Evolutionary conservation across 2,888 invertebrate genomes (phyloP).

Genomic region (Synergus japonicus): DNA sequence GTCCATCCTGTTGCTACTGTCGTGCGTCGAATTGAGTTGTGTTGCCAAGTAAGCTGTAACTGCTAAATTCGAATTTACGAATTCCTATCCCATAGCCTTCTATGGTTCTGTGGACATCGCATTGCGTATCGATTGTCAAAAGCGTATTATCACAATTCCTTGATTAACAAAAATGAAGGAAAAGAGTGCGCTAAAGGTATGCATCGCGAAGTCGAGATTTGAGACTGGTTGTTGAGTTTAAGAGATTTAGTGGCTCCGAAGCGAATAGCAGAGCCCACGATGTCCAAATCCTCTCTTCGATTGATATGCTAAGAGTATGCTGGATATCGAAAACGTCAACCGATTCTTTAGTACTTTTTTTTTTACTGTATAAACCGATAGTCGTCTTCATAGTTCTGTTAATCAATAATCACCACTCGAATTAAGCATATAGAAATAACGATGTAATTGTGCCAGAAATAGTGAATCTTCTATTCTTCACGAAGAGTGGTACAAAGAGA

Average conservation of each 20-base stretch:
- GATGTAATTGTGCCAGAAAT: slow-evolving; percentile 30
- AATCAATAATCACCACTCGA: background rate
- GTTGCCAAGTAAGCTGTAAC: slow-evolving; percentile 44
- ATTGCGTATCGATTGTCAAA: slow-evolving; percentile 56
- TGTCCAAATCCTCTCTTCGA: slow-evolving; percentile 30
- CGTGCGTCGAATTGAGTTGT: slow-evolving; percentile 54
- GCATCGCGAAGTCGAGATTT: slow-evolving; percentile 39
- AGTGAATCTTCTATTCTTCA: background rate
- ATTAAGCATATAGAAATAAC: slow-evolving; percentile 15
- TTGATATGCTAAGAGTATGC: slow-evolving; percentile 30
- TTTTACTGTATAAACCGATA: slow-evolving; percentile 4
- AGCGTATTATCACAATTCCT: slow-evolving; percentile 53
- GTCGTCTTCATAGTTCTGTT: slow-evolving; percentile 7
- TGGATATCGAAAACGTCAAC: background rate
- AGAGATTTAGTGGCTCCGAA: slow-evolving; percentile 32
- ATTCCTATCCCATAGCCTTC: slow-evolving; percentile 53
- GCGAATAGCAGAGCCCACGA: slow-evolving; percentile 37
- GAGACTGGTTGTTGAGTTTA: slow-evolving; percentile 41
- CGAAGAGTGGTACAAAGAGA: background rate
- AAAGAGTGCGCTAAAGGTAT: slow-evolving; percentile 16
- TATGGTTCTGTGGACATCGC: slow-evolving; percentile 49
- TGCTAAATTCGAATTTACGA: slow-evolving; percentile 48
- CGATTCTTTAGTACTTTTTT: slow-evolving; percentile 11
- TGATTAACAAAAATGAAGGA: slow-evolving; percentile 52
- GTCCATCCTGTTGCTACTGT: slow-evolving; percentile 58